Conservation (phyloP, 2,888 invertebrate species). For the Mesorhabditis spiculigera region DNA sequence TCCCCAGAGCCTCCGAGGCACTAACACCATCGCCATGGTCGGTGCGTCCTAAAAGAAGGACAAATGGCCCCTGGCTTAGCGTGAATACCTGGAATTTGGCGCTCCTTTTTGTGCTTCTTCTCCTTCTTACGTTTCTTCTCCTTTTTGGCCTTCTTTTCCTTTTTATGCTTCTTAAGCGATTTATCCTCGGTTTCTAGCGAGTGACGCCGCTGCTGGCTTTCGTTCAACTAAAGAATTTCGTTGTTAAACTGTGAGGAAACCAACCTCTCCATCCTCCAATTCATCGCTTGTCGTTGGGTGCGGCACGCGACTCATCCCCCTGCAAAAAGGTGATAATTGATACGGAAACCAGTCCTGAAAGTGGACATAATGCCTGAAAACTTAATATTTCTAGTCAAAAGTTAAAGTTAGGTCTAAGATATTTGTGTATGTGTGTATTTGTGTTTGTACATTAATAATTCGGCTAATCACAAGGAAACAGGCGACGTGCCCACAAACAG, state of each 20-base stretch:
- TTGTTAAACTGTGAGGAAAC: neutral
- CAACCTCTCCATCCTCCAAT: neutral
- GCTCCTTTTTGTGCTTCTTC: conserved; percentile 27
- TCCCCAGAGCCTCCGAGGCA: neutral
- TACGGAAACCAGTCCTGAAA: no score
- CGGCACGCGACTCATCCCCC: no score
- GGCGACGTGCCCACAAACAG: no score
- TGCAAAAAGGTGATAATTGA: no score
- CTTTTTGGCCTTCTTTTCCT: conserved; percentile 25
- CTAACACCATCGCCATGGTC: neutral
- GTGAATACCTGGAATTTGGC: conserved; percentile 10
- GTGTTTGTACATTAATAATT: no score
- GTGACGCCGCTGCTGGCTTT: neutral
- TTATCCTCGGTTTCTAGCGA: conserved; percentile 22
- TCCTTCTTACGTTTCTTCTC: conserved; percentile 38
- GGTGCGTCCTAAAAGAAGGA: neutral
- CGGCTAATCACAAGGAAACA: no score
- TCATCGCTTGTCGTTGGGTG: neutral
- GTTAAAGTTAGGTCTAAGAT: no score
- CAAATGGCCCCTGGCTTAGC: conserved; percentile 8
- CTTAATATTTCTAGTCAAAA: no score
- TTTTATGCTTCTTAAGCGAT: conserved; percentile 16
- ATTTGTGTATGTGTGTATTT: no score
- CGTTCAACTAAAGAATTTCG: neutral
- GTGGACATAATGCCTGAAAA: no score